Evolutionary conservation across 2,797 vertebrate genomes (phyloP).

Genomic region (Lagocephalus sceleratus): DNA sequence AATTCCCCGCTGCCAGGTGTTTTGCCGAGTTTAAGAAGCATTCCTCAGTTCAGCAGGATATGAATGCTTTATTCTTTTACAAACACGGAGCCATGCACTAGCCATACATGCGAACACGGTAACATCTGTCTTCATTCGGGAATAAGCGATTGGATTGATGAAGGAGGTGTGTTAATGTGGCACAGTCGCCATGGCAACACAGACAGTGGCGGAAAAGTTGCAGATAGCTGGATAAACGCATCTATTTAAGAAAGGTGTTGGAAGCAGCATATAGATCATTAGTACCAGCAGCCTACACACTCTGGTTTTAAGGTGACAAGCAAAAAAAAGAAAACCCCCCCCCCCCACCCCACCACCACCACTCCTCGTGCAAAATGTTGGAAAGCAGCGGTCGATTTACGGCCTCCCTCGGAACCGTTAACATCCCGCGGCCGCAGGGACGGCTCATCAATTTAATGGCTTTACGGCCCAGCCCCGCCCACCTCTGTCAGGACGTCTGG

Average conservation of each 20-base stretch:
- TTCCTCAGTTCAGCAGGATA: no score
- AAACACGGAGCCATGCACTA: no score
- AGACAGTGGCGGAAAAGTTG: conserved; percentile 23
- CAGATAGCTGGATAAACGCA: conserved; percentile 21
- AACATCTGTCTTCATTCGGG: conserved; percentile 12
- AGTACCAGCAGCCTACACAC: no score
- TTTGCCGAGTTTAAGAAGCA: no score
- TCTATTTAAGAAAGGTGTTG: background rate
- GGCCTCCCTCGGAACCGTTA: conserved; percentile 45
- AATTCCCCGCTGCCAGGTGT: no score
- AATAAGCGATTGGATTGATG: conserved; percentile 22
- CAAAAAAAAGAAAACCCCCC: background rate
- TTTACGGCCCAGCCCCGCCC: conserved; percentile 54
- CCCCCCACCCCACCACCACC: conserved; percentile 22
- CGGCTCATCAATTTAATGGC: conserved; percentile 70
- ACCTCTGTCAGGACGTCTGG: conserved; percentile 41
- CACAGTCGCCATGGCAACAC: conserved; percentile 37
- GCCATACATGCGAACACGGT: background rate
- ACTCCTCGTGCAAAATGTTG: no score
- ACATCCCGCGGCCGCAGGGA: conserved; percentile 58
- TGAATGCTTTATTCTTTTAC: no score
- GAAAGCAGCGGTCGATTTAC: conserved; percentile 55
- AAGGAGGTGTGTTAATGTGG: conserved; percentile 34
- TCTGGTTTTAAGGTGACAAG: background rate
- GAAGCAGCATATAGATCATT: no score